Conservation (phyloP, 2,113 vertebrate genomes). For the Antechinus flavipes region DNA sequence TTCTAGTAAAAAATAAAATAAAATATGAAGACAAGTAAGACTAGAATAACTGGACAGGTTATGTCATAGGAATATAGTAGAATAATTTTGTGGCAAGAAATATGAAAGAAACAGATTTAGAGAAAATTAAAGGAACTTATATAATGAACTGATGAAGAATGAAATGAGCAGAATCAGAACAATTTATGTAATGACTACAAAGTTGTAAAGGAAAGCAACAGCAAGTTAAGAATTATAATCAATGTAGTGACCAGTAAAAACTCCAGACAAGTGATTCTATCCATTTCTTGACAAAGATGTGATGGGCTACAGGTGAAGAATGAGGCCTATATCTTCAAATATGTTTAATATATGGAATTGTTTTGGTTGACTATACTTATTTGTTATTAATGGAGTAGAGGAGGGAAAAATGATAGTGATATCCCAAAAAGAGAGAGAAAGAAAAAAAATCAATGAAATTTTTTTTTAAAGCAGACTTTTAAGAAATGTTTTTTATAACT, state of each 20-base stretch:
- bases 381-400: neutral
- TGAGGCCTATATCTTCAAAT: neutral
- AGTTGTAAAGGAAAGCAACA: neutral
- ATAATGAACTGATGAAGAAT: neutral
- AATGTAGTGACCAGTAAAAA: neutral
- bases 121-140: neutral
- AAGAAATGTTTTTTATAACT: too few species aligned
- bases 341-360: neutral
- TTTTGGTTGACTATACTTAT: neutral
- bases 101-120: neutral
- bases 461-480: neutral
- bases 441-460: neutral
- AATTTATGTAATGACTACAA: neutral
- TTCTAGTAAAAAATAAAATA: neutral
- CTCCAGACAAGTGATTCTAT: neutral
- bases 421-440: neutral
- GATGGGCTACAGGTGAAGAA: neutral
- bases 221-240: neutral
- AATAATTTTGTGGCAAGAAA: neutral
- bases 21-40: neutral
- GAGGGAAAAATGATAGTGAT: neutral
- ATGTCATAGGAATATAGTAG: neutral
- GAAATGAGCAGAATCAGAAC: neutral
- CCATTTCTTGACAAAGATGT: neutral
- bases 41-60: neutral